Percentiles rank a stretch among this genome's conserved stretches.
These are phyloP conservation scores for Euphonia xanthogaster DNA, from an alignment of 2,797 vertebrate species.

Conservation along the genomic window DNA sequence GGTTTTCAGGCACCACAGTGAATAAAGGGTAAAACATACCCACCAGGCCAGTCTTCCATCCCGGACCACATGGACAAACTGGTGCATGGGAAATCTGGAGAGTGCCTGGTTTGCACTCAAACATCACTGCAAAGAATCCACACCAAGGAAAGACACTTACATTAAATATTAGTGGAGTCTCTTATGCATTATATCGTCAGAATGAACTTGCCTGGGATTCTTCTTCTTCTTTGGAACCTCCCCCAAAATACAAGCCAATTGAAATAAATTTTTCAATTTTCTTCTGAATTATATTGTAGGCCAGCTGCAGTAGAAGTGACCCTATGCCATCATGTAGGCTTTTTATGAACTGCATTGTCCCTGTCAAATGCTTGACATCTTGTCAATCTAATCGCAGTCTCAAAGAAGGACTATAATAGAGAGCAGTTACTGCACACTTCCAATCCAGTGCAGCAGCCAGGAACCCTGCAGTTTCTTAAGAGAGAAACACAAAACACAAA, in stretches of 20 bases:
- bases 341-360: neutral
- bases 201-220: neutral
- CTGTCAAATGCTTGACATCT: neutral
- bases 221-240: neutral
- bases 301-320: neutral
- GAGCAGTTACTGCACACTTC: neutral
- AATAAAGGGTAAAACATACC: neutral
- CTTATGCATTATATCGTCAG: neutral
- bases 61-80: neutral
- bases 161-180: neutral
- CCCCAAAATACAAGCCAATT: neutral
- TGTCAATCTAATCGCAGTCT: neutral
- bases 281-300: neutral
- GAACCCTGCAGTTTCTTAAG: neutral
- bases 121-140: neutral
- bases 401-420: neutral
- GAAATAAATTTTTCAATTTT: neutral
- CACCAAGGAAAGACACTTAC: neutral
- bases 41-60: neutral
- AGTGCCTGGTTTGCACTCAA: neutral
- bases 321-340: neutral
- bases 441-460: neutral
- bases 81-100: neutral
- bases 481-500: neutral
- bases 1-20: neutral